Evolutionary conservation across 2,113 vertebrate genomes (phyloP), one percentile per base, ranked within the genome.

Genomic region (Fulica atra): DNA sequence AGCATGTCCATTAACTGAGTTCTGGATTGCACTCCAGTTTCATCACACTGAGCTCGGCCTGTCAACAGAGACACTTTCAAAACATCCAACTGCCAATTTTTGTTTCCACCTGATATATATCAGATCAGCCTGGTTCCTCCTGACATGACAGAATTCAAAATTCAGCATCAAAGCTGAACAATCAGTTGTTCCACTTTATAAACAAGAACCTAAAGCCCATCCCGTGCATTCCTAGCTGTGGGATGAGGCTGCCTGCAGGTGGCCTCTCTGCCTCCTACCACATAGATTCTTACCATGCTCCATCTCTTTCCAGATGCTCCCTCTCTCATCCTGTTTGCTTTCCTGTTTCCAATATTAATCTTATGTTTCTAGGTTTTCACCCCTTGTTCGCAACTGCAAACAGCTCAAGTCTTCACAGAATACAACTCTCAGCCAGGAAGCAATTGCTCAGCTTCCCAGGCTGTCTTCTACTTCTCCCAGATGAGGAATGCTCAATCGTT

Each of bases 301-400:
- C 42, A 92, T 79, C 86, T 51, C 66, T 86, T 86, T 38, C 66
- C 88, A 94, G 73, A 79, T 65, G 54, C 51, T 86, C 59, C 51
- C 54, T 68, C 76, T 33, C 72, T 72, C 60, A 33, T 17, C 56
- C 82, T 78, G 70, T 70, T 94, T 71, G 63, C 26, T 64, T 80
- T 81, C 71, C 83, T 78, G 20, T 66, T 86, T 68, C 70, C 68
- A 92, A 65, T 38, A 95, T 71, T 93, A 61, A 92, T 94, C 40
- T 66, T 70, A 48, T 0, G 29, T 51, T 69, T 87, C 72, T 90
- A 92, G 57, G 70, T 57, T 86, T 92, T 83, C 77, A 48, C 6
- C 16, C 40, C 54, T 78, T 77, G 42, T 79, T 89, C 94, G 66
- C 73, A 94, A 73, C 33, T 88, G 68, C 68, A 97, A 92, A 79